Conservation (phyloP, 2,888 invertebrate species). For the Ochlodes sylvanus region DNA sequence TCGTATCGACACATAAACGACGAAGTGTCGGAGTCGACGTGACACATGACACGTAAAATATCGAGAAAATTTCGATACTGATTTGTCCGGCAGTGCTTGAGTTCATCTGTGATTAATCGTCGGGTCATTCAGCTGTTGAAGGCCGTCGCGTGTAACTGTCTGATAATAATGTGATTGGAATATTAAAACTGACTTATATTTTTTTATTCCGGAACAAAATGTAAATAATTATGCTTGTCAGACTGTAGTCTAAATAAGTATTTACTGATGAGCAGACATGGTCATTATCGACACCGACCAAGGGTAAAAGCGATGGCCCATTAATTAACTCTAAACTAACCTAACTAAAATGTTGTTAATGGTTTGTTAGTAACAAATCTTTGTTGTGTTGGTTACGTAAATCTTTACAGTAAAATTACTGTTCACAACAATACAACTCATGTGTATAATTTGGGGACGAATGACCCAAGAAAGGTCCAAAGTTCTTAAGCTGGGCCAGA, state of each 20-base stretch:
- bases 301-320: too few species aligned
- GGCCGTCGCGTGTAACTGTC: slow-evolving; percentile 1
- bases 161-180: slow-evolving; percentile 9
- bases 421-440: slow-evolving; percentile 1
- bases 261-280: too few species aligned
- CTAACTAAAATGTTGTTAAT: too few species aligned
- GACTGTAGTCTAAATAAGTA: background rate
- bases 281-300: too few species aligned
- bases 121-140: background rate
- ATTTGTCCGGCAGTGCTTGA: slow-evolving; percentile 1
- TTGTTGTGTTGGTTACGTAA: background rate
- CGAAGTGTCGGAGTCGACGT: background rate
- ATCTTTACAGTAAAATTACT: background rate
- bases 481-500: background rate
- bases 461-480: background rate
- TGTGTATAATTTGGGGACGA: background rate
- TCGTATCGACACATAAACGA: background rate
- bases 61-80: slow-evolving; percentile 9
- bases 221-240: background rate
- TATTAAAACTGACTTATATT: background rate
- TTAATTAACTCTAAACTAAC: too few species aligned
- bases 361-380: too few species aligned
- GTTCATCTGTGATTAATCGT: slow-evolving; percentile 12
- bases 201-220: background rate
- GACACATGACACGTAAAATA: slow-evolving; percentile 11